These are phyloP conservation scores for Colistium nudipinnis DNA, from an alignment of 2,113 vertebrate genomes.

Conservation along the genomic window DNA sequence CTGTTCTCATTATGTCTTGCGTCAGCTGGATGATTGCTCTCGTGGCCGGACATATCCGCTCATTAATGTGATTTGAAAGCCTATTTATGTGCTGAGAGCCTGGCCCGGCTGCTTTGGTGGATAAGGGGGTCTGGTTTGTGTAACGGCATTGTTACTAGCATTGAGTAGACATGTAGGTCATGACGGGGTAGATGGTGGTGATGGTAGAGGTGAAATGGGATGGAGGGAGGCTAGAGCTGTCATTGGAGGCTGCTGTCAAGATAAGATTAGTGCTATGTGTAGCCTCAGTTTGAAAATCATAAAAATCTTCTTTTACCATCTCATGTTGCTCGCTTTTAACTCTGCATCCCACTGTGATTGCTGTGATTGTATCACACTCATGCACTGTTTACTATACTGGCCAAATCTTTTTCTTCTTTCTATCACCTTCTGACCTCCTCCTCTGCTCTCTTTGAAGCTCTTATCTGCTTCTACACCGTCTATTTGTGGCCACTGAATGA, in stretches of 20 bases:
- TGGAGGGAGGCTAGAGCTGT: constrained; percentile 7
- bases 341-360: background rate
- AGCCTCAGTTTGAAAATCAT: background rate
- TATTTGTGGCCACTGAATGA: constrained; percentile 45
- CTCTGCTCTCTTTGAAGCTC: constrained; percentile 24
- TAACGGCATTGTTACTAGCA: background rate
- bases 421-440: constrained; percentile 5
- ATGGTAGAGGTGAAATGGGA: constrained; percentile 3
- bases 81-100: constrained; percentile 9
- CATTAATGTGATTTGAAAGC: constrained; percentile 45
- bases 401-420: background rate
- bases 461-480: constrained; percentile 26
- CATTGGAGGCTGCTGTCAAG: constrained; percentile 21
- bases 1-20: background rate
- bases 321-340: background rate
- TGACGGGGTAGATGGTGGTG: background rate
- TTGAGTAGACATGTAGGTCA: constrained; percentile 35
- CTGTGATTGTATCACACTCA: background rate
- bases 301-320: background rate
- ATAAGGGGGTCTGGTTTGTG: constrained; percentile 34
- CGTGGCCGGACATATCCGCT: constrained; percentile 13
- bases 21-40: background rate
- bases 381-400: background rate
- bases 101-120: background rate
- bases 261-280: constrained; percentile 2